phyloP scores from a whole-genome alignment of 2,888 invertebrate species.

The Silvanus unidentatus region DNA sequence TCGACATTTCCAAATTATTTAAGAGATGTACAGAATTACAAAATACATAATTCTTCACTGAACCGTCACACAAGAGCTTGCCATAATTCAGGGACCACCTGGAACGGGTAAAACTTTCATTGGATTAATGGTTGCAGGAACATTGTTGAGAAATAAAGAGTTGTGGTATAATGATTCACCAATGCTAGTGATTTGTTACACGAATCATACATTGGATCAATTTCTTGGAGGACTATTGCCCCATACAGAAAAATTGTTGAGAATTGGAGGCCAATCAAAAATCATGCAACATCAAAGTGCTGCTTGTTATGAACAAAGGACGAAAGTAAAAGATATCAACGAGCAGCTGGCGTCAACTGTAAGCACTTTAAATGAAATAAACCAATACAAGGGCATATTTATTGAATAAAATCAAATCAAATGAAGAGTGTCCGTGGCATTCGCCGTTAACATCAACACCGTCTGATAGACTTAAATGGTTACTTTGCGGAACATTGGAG shows the following conservation, averaged over 20 bases:
- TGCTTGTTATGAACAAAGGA: no score
- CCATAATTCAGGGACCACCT: constrained; percentile 80
- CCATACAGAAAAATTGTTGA: constrained; percentile 56
- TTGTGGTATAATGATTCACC: constrained; percentile 48
- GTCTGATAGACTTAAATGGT: no score
- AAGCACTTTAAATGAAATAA: no score
- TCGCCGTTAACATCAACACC: no score
- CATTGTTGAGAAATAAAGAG: constrained; percentile 55
- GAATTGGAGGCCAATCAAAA: constrained; percentile 66
- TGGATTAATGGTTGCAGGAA: constrained; percentile 67
- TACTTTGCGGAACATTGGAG: no score
- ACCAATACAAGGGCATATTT: no score
- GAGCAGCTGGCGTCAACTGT: no score
- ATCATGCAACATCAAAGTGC: constrained; percentile 45
- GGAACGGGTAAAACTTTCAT: constrained; percentile 83
- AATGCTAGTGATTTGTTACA: constrained; percentile 74
- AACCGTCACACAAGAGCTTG: constrained; percentile 66
- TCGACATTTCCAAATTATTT: constrained; percentile 11
- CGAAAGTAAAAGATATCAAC: no score
- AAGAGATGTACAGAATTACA: no score
- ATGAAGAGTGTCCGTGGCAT: no score
- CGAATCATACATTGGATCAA: constrained; percentile 84
- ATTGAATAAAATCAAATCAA: no score
- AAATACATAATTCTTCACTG: no score
- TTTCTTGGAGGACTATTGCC: constrained; percentile 66